Conservation (phyloP, 2,888 invertebrate species). For the Adelognathus sp. region DNA sequence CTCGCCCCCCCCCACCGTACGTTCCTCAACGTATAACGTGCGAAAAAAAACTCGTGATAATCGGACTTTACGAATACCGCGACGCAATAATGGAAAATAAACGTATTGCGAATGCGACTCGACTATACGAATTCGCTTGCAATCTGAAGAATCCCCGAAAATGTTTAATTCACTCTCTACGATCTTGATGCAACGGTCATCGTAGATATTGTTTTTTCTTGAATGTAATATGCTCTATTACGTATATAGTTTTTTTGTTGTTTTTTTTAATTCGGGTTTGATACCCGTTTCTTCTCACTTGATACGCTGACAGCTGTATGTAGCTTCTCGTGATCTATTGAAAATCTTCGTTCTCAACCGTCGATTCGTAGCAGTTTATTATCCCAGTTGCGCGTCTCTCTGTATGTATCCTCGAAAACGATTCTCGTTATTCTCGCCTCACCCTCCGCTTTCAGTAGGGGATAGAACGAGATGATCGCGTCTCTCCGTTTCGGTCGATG, state of each 20-base stretch:
- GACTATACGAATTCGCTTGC: background rate
- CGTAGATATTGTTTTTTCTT: background rate
- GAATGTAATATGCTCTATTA: background rate
- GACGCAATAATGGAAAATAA: background rate
- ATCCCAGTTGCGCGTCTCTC: conserved; percentile 1
- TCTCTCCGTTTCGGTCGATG: conserved; percentile 48
- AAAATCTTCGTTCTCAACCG: conserved; percentile 25
- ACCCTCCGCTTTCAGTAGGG: conserved; percentile 43
- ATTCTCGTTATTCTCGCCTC: conserved; percentile 42
- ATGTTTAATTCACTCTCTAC: conserved; percentile 28
- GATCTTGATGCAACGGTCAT: conserved; percentile 5
- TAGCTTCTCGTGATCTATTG: conserved; percentile 14
- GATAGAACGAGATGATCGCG: conserved; percentile 40
- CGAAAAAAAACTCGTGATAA: background rate
- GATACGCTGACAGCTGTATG: conserved; percentile 11
- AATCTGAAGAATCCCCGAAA: conserved; percentile 1
- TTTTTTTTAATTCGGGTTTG: conserved; percentile 16
- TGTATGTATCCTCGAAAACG: conserved; percentile 25
- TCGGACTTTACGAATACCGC: background rate
- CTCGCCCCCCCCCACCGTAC: background rate
- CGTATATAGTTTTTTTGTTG: background rate
- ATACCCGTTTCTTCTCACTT: conserved; percentile 42
- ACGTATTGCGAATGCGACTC: background rate
- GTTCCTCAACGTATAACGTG: background rate
- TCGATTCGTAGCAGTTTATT: background rate